Conservation (phyloP, 2,797 vertebrate genomes). For the Spheniscus humboldti region DNA sequence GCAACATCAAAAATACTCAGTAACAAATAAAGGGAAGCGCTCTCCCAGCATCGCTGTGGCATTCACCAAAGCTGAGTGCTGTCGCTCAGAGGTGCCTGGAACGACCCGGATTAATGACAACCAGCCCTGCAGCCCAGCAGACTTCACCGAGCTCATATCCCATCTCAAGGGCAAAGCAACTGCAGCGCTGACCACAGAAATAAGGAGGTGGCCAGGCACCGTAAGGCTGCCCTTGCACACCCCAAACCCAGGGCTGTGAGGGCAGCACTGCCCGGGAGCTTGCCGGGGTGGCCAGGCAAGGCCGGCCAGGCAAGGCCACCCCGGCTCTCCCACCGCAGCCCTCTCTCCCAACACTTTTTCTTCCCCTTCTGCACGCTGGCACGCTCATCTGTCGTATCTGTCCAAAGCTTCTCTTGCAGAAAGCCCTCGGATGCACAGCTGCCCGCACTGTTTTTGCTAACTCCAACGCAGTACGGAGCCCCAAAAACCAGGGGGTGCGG, state of each 20-base stretch:
- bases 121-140: neutral
- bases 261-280: neutral
- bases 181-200: neutral
- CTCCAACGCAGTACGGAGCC: accelerated
- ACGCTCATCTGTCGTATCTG: accelerated
- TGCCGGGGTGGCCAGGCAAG: too few species aligned
- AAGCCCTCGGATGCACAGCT: accelerated
- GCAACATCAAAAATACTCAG: neutral
- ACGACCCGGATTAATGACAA: neutral
- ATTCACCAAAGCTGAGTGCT: neutral
- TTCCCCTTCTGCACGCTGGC: neutral
- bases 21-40: neutral
- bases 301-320: neutral
- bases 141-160: neutral
- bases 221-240: neutral
- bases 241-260: neutral
- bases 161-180: neutral
- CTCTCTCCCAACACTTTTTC: accelerated
- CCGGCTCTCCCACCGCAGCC: accelerated
- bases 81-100: neutral
- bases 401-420: neutral
- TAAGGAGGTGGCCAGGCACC: neutral
- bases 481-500: neutral
- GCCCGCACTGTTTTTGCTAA: too few species aligned
- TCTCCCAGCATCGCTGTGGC: neutral